Percentiles rank a stretch among this genome's conserved stretches.
Conservation (phyloP, 2,113 vertebrate genomes). For the Peromyscus maniculatus region DNA sequence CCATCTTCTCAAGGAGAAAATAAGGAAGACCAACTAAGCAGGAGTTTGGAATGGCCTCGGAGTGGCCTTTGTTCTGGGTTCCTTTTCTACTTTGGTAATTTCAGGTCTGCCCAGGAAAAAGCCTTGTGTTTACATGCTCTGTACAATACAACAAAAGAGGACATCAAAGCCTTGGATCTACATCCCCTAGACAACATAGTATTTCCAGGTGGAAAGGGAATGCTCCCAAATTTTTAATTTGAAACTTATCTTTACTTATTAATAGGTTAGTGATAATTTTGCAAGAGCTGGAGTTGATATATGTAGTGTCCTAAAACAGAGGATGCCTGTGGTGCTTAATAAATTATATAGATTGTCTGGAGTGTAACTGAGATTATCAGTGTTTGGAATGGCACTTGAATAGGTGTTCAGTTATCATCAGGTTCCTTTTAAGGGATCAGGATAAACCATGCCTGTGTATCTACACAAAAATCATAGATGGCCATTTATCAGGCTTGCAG, state of each 20-base stretch:
- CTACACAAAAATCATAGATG: background rate
- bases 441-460: background rate
- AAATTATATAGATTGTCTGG: background rate
- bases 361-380: background rate
- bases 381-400: background rate
- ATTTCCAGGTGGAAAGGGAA: conserved; percentile 19
- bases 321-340: background rate
- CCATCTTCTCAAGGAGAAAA: background rate
- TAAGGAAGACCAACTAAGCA: background rate
- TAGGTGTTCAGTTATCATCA: background rate
- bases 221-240: background rate
- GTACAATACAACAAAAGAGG: background rate
- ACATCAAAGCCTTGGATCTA: background rate
- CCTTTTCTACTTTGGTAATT: background rate
- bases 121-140: background rate
- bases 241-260: background rate
- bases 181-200: background rate
- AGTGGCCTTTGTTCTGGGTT: background rate
- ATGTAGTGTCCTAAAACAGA: background rate
- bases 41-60: too few species aligned
- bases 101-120: background rate
- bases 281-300: background rate
- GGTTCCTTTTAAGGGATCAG: background rate
- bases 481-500: background rate
- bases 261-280: background rate